Evolutionary conservation across 2,888 invertebrate genomes (phyloP).

Genomic region (Volucella bombylans): DNA sequence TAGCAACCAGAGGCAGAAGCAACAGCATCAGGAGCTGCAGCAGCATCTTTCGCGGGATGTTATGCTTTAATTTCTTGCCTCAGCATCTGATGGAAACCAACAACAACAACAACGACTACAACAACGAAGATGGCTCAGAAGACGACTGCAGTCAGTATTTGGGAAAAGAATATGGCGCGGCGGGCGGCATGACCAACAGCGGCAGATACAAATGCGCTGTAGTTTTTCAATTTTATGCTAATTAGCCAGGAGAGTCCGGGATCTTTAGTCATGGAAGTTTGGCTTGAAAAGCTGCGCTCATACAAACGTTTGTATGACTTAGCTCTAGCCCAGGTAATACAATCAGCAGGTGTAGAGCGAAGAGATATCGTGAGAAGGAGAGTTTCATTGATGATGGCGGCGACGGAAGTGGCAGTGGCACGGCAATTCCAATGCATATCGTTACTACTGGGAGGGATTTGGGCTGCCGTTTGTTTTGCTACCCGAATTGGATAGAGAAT

Average conservation of each 20-base stretch:
- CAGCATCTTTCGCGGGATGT: conserved; percentile 68
- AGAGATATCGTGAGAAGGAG: conserved; percentile 60
- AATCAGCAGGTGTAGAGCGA: conserved; percentile 55
- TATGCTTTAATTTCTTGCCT: conserved; percentile 72
- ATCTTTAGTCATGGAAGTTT: conserved; percentile 72
- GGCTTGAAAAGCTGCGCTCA: conserved; percentile 59
- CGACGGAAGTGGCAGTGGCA: conserved; percentile 41
- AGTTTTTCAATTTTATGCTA: conserved; percentile 82
- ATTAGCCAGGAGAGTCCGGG: conserved; percentile 76
- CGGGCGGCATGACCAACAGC: conserved; percentile 18
- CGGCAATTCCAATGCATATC: conserved; percentile 72
- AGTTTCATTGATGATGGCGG: conserved; percentile 66
- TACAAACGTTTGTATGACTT: conserved; percentile 21
- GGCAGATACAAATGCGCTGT: conserved; percentile 76
- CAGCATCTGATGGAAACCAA: conserved; percentile 52
- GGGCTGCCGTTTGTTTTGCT: conserved; percentile 69
- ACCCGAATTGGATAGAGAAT: conserved; percentile 70
- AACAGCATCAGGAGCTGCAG: conserved; percentile 72
- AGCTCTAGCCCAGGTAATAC: neutral
- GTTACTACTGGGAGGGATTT: conserved; percentile 74
- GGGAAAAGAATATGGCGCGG: neutral
- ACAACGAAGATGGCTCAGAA: too few species aligned
- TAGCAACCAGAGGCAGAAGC: conserved; percentile 60
- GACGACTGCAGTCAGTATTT: neutral
- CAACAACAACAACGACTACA: neutral